phyloP scores from a whole-genome alignment of 2,888 invertebrate species.

The Dorcus hopei region DNA sequence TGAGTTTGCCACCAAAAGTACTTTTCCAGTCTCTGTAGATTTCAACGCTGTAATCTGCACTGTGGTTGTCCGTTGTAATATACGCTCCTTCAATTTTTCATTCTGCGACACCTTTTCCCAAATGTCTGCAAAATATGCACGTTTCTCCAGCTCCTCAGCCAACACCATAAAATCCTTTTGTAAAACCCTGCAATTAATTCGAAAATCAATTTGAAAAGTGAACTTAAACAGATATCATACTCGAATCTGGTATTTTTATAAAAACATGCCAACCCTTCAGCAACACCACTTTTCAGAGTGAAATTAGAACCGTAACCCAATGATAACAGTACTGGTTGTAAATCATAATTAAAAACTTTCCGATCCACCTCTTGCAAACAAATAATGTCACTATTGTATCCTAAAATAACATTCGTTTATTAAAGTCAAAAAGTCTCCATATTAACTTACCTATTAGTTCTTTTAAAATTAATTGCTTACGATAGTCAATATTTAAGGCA shows the following conservation, averaged over 20 bases:
- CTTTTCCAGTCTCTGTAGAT: slow-evolving; percentile 57
- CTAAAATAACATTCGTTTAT: slow-evolving; percentile 46
- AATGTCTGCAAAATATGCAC: slow-evolving; percentile 55
- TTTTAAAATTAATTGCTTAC: slow-evolving; percentile 80
- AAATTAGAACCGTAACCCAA: slow-evolving; percentile 60
- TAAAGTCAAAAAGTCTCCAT: neutral
- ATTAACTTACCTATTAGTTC: slow-evolving; percentile 67
- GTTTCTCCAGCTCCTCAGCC: slow-evolving; percentile 56
- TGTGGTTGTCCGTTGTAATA: slow-evolving; percentile 65
- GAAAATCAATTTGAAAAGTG: slow-evolving; percentile 7
- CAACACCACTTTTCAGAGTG: slow-evolving; percentile 69
- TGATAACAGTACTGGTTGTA: slow-evolving; percentile 58
- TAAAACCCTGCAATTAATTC: slow-evolving; percentile 49
- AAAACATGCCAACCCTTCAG: slow-evolving; percentile 81
- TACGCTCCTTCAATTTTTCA: slow-evolving; percentile 54
- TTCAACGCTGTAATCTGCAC: slow-evolving; percentile 60
- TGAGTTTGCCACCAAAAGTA: slow-evolving; percentile 73
- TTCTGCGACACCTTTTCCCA: slow-evolving; percentile 63
- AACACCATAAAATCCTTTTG: slow-evolving; percentile 56
- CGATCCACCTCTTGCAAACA: slow-evolving; percentile 92
- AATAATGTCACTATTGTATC: slow-evolving; percentile 87
- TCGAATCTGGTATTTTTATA: slow-evolving; percentile 68
- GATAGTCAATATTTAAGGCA: slow-evolving; percentile 78
- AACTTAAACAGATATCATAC: slow-evolving; percentile 42
- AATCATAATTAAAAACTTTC: slow-evolving; percentile 68